Conservation (phyloP, 2,797 vertebrate species). For the Percopsis omiscomaycus region DNA sequence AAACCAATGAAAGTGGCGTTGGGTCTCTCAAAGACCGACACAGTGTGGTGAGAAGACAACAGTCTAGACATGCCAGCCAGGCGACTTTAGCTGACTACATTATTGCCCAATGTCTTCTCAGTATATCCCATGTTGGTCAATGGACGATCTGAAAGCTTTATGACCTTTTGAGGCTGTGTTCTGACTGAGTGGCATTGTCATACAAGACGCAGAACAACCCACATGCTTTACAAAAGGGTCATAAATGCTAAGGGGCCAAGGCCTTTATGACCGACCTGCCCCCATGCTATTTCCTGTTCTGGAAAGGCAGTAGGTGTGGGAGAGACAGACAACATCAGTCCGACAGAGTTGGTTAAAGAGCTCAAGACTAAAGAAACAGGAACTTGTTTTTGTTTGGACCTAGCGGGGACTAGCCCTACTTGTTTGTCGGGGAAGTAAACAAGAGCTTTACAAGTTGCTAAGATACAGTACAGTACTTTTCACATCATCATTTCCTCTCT, state of each 20-base stretch:
- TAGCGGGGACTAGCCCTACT: not conserved
- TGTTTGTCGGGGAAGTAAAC: constrained; percentile 8
- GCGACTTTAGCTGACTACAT: constrained; percentile 3
- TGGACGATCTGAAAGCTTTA: constrained; percentile 46
- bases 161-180: constrained; percentile 34
- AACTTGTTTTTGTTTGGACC: constrained; percentile 14
- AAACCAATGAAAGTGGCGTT: too few relatives aligned
- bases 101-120: constrained; percentile 7
- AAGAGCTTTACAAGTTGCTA: constrained; percentile 2
- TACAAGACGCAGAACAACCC: constrained; percentile 31
- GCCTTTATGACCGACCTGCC: constrained; percentile 23
- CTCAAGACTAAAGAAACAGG: constrained; percentile 4
- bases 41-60: not conserved
- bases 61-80: constrained; percentile 17
- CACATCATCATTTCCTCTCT: not conserved
- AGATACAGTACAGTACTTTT: not conserved
- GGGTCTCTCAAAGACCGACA: not conserved
- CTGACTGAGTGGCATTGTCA: constrained; percentile 44
- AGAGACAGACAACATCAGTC: constrained; percentile 4
- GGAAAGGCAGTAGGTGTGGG: constrained; percentile 16
- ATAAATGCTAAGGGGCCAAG: constrained; percentile 41
- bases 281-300: constrained; percentile 30
- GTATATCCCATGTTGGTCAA: constrained; percentile 21
- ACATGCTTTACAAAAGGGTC: constrained; percentile 33
- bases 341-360: not conserved